Conservation (phyloP, 1,140 invertebrate genomes). For the Sminthurides bifidus region DNA sequence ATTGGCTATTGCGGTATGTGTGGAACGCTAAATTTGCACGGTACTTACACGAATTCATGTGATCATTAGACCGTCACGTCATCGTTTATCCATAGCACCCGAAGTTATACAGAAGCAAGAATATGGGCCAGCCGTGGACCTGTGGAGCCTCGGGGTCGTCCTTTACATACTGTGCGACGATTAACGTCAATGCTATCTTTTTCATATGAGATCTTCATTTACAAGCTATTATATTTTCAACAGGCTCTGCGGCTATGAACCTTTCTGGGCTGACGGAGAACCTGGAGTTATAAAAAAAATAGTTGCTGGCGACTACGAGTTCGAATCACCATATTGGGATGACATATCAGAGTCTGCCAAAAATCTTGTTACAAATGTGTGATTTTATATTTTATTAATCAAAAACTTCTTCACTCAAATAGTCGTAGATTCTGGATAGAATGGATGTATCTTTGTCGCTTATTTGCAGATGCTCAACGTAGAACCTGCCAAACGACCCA, state of each 20-base stretch:
- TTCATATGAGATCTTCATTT: neutral
- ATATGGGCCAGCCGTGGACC: conserved; percentile 41
- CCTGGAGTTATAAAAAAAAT: conserved; percentile 37
- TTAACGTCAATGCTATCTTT: neutral
- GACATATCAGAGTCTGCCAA: conserved; percentile 41
- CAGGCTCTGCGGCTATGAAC: conserved; percentile 34
- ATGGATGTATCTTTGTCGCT: neutral
- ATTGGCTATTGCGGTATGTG: conserved; percentile 34
- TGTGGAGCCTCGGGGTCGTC: conserved; percentile 46
- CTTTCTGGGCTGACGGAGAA: conserved; percentile 39
- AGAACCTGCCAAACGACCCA: conserved; percentile 41
- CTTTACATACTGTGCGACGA: conserved; percentile 41
- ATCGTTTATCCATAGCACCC: conserved; percentile 38
- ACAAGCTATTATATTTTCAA: neutral
- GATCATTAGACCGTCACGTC: neutral
- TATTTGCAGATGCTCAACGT: conserved; percentile 41
- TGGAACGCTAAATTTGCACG: neutral
- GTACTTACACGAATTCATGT: neutral
- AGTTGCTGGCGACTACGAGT: conserved; percentile 37
- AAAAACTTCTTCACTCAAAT: neutral
- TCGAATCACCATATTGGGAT: conserved; percentile 41
- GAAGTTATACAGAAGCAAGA: conserved; percentile 41
- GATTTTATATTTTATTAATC: neutral
- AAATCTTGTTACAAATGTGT: conserved; percentile 34
- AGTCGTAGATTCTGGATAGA: neutral